Base-by-base conservation (phyloP, 2,888 invertebrate genomes). In the Drosophila imparisetae region DNA sequence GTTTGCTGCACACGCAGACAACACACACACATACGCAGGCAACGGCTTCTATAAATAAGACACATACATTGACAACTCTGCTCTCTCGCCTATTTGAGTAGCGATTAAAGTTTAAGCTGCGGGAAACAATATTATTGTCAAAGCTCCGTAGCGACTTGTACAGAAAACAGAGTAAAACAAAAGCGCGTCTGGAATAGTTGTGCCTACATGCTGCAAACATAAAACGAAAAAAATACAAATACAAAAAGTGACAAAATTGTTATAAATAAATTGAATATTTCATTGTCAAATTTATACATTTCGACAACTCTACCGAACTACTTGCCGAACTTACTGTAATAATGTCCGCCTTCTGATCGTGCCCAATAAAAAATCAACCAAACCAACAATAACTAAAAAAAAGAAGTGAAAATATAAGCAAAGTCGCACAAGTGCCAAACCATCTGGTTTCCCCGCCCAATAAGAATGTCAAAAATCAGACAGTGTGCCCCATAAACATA, bases 331-430 rank as follows among this genome's bases (percentile, higher is more conserved):
- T 38, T 18, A 6, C 50, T 8, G 40, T 18, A 63, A 75, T 73
- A 81, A 86, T 85, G 89, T 78, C 52, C 63, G 70, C 66, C 64
- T 70, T 88, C 69, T 88, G 86, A 88, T 83, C 88, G 86, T 81
- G 89, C 72, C 68, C 21, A 30, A 66, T 55, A 30, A 42, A 29
- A 30, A 60, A 32, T 60, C 29, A 30, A 42, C 8, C 57, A 50
- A 21, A 38, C 11, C 53, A 54, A 18, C n/a, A 40, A 15, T 13
- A 62, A 49, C 36, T 32, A 30, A 29, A 15, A 7, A 42, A 48
- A 21, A 34, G 6, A 10, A 53, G 62, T 65, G 53, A 48, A 52
- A 27, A 53, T 59, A 65, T 54, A 55, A 48, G 58, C 50, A 71
- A 78, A 71, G 50, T 61, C 71, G 49, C 67, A 77, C 52, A 72